Evolutionary conservation across 2,888 invertebrate genomes (phyloP).

Genomic region (Ophion ellenae): DNA sequence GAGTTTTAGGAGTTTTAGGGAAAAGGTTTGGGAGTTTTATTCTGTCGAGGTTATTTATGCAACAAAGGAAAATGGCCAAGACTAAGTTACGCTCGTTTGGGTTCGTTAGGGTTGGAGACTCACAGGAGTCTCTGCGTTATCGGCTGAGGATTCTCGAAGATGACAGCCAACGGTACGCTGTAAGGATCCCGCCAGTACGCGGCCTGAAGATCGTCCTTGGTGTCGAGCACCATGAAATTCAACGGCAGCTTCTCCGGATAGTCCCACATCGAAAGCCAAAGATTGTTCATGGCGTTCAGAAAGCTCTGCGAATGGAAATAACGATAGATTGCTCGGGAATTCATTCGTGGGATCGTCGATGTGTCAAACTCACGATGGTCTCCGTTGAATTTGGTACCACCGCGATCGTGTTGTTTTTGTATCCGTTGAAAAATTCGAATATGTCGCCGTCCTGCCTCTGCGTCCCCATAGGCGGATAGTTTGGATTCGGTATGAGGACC

Average conservation of each 20-base stretch:
- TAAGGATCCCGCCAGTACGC: slow-evolving; percentile 88
- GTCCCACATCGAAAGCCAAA: slow-evolving; percentile 85
- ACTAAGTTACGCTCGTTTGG: background rate
- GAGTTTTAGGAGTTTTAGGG: too few relatives aligned
- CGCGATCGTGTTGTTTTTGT: slow-evolving; percentile 88
- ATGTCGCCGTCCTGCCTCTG: slow-evolving; percentile 86
- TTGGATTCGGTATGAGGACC: slow-evolving; percentile 90
- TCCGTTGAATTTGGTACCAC: slow-evolving; percentile 88
- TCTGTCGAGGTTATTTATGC: background rate
- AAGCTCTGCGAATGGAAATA: slow-evolving; percentile 85
- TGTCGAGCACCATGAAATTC: slow-evolving; percentile 88
- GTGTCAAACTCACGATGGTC: slow-evolving; percentile 82
- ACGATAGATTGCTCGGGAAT: background rate
- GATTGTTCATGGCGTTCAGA: slow-evolving; percentile 87
- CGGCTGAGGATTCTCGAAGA: slow-evolving; percentile 86
- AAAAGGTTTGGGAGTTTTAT: too few relatives aligned
- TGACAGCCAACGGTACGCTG: slow-evolving; percentile 89
- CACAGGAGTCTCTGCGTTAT: slow-evolving; percentile 85
- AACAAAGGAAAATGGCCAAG: too few relatives aligned
- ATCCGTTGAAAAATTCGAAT: slow-evolving; percentile 85
- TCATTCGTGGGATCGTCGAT: background rate
- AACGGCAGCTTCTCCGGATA: slow-evolving; percentile 86
- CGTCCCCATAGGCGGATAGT: slow-evolving; percentile 89
- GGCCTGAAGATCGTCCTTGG: slow-evolving; percentile 88
- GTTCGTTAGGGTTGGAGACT: slow-evolving; percentile 66